Evolutionary conservation across 2,797 vertebrate genomes (phyloP).

Genomic region (Pelobates cultripes): DNA sequence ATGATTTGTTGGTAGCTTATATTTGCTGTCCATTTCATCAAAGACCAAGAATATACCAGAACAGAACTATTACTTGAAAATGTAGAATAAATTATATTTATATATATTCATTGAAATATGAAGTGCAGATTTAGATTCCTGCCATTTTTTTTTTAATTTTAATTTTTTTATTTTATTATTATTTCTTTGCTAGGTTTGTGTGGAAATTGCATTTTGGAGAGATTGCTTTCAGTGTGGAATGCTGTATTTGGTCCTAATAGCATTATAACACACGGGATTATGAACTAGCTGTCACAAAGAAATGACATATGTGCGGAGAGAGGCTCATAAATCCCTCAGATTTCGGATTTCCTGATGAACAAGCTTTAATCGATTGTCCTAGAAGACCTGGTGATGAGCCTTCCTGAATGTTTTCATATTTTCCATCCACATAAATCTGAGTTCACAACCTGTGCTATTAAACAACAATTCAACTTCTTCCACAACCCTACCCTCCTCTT

Average conservation of each 20-base stretch:
- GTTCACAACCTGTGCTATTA: slow-evolving; percentile 46
- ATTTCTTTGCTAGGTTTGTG: slow-evolving; percentile 30
- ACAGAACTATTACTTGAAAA: background rate
- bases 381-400: slow-evolving; percentile 38
- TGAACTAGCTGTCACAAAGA: slow-evolving; percentile 40
- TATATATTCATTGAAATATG: slow-evolving; percentile 28
- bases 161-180: background rate
- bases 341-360: slow-evolving; percentile 44
- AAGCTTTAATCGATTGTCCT: slow-evolving; percentile 53
- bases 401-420: slow-evolving; percentile 46
- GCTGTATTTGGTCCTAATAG: slow-evolving; percentile 37
- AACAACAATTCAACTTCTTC: slow-evolving; percentile 24
- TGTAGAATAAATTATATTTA: slow-evolving; percentile 37
- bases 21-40: slow-evolving; percentile 35
- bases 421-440: slow-evolving; percentile 37
- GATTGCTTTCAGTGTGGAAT: slow-evolving; percentile 22
- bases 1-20: slow-evolving; percentile 30
- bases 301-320: slow-evolving; percentile 32
- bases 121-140: slow-evolving; percentile 21
- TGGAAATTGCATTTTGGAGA: slow-evolving; percentile 49
- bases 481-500: background rate
- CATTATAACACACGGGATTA: slow-evolving; percentile 42
- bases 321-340: slow-evolving; percentile 35
- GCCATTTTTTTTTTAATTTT: background rate
- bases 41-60: slow-evolving; percentile 8